Base-by-base conservation (phyloP, 2,888 invertebrate genomes). In the Melangyna quadrimaculata region DNA sequence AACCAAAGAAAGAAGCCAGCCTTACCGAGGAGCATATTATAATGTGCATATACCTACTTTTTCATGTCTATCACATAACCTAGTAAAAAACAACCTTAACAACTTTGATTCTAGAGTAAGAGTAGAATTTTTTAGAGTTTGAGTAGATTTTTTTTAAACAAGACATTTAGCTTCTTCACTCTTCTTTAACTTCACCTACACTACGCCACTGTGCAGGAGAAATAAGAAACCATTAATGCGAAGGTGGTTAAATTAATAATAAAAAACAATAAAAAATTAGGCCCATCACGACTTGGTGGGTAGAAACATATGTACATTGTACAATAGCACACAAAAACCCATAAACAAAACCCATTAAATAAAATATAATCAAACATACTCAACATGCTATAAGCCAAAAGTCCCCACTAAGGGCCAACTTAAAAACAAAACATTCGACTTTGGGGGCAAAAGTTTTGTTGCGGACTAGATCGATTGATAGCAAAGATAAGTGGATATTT, bases 231-330 rank as follows among this genome's bases (percentile, higher is more conserved):
- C 61, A 79, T 74, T 70, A 83, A 74, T 75, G 70, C 70, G 74
- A 84, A 83, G 83, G 83, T 84, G 83, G 79, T 84, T 84, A 79
- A 79, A 79, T 84, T 84, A 84, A 80, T 84, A 84, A 84, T 78
- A 83, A 78, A 82, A 83, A 78, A 63, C 78, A 78, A 83, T 78
- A 83, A 69, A 83, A 73, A 63, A 78, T 82, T 61, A 37, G 53
- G n/a, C 65, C 40, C 32, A 55, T 67, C 65, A 17, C 40, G 17
- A 17, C 43, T 29, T 27, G 37, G 37, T 24, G 67, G 67, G 67
- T 51, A 67, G 32, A 61, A 80, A 74, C 74, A 83, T 61, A 70
- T 83, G 78, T 78, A 78, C 73, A 77, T 55, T 61, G 5, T 67
- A 73, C 78, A 83, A 37, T 45, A 61, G 24, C 14, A 37, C 22